Percentiles rank a stretch among this genome's conserved stretches.
phyloP scores from a whole-genome alignment of 2,888 invertebrate genomes.

The Cantharis flavilabris region DNA sequence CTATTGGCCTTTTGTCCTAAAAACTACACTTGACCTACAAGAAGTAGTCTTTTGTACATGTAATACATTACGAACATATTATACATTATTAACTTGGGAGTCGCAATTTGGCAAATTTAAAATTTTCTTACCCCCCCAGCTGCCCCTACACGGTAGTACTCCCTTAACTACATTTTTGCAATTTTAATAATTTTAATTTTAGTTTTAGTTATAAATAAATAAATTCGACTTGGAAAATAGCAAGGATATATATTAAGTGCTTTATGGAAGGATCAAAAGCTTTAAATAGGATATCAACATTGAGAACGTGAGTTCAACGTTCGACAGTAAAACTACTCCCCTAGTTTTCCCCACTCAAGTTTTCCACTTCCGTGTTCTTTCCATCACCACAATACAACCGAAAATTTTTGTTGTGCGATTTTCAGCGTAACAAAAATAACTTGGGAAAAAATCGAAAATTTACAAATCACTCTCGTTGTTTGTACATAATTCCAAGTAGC shows the following conservation, averaged over 20 bases:
- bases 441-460: background rate
- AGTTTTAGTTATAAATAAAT: too few relatives aligned
- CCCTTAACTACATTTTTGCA: too few relatives aligned
- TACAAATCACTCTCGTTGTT: background rate
- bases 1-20: slow-evolving; percentile 53
- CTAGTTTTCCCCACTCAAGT: slow-evolving; percentile 37
- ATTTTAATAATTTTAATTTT: too few relatives aligned
- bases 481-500: background rate
- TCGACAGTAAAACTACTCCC: slow-evolving; percentile 51
- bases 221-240: slow-evolving; percentile 21
- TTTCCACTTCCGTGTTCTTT: slow-evolving; percentile 30
- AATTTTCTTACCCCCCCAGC: background rate
- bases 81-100: background rate
- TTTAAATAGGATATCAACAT: slow-evolving; percentile 52
- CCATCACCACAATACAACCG: background rate
- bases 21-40: slow-evolving; percentile 44
- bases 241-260: slow-evolving; percentile 4
- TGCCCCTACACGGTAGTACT: too few relatives aligned
- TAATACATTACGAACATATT: slow-evolving; percentile 17
- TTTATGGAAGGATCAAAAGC: slow-evolving; percentile 32
- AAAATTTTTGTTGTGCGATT: background rate
- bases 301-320: slow-evolving; percentile 52
- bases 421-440: background rate
- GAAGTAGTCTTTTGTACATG: slow-evolving; percentile 21
- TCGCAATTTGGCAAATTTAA: background rate